Percentiles rank a stretch among this genome's conserved stretches.
Evolutionary conservation across 2,888 invertebrate genomes (phyloP).

Genomic region (Rhingia campestris): DNA sequence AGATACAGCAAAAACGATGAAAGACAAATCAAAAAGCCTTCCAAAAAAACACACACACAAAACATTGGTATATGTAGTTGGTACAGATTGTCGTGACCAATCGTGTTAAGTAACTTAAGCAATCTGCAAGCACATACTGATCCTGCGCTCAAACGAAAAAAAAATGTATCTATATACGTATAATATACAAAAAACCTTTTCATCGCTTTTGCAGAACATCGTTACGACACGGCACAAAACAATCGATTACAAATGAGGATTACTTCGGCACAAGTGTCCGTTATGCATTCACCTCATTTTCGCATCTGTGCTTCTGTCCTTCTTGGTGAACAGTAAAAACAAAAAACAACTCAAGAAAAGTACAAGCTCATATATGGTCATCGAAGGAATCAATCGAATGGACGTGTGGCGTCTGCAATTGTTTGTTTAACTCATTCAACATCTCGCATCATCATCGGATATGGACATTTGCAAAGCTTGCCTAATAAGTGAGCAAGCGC

Average conservation of each 20-base stretch:
- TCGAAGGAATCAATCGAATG: conserved; percentile 72
- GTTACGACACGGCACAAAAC: conserved; percentile 72
- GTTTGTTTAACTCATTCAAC: conserved; percentile 69
- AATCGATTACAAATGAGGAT: conserved; percentile 75
- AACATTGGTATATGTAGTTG: conserved; percentile 37
- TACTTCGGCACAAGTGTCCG: conserved; percentile 74
- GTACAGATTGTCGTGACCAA: conserved; percentile 67
- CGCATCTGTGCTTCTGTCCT: conserved; percentile 51
- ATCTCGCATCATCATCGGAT: conserved; percentile 42
- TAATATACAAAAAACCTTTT: conserved; percentile 8
- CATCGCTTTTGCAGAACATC: conserved; percentile 66
- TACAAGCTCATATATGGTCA: conserved; percentile 62
- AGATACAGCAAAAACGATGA: conserved; percentile 39
- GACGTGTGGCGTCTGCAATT: conserved; percentile 75
- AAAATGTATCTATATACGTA: conserved; percentile 1
- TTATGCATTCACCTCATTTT: conserved; percentile 73
- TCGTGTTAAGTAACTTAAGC: conserved; percentile 68
- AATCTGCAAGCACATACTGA: conserved; percentile 46
- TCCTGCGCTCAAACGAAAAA: conserved; percentile 20
- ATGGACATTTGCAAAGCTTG: conserved; percentile 68
- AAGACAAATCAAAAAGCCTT: conserved; percentile 11
- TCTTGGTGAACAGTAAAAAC: background rate
- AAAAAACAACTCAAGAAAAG: background rate
- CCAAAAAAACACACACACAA: conserved; percentile 36
- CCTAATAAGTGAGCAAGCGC: conserved; percentile 61